phyloP scores from a whole-genome alignment of 2,888 invertebrate genomes.

The Napeogenes inachia region DNA sequence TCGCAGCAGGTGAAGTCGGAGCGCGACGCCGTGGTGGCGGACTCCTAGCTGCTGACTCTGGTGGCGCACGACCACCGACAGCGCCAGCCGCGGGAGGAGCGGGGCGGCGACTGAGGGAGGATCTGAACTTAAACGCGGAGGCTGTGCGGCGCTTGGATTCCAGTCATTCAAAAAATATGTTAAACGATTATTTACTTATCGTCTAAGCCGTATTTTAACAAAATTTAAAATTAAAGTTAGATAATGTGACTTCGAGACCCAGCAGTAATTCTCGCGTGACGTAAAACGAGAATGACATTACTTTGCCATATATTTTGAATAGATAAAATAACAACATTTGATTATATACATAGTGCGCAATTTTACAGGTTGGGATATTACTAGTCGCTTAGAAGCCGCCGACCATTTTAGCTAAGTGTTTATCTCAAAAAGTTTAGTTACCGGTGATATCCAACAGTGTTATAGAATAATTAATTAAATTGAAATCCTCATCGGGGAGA shows the following conservation, averaged over 20 bases:
- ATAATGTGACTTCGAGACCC: too few relatives aligned
- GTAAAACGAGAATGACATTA: too few relatives aligned
- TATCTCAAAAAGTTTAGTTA: not conserved
- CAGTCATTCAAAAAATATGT: too few relatives aligned
- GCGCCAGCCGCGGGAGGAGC: not conserved
- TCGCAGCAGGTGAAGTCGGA: conserved; percentile 83
- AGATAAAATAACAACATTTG: not conserved
- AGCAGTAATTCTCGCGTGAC: too few relatives aligned
- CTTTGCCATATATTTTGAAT: too few relatives aligned
- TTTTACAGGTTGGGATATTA: not conserved
- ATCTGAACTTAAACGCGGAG: too few relatives aligned
- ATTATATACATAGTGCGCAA: not conserved
- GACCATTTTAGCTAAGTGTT: not conserved
- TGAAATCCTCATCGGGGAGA: not conserved
- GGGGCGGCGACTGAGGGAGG: too few relatives aligned
- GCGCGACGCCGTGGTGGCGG: conserved; percentile 78
- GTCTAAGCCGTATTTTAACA: too few relatives aligned
- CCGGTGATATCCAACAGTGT: not conserved
- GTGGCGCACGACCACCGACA: conserved; percentile 42
- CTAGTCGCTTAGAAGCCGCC: not conserved
- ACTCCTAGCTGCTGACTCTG: conserved; percentile 66
- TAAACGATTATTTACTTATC: too few relatives aligned
- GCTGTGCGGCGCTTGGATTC: too few relatives aligned
- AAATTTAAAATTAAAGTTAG: too few relatives aligned
- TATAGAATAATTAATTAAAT: conserved; percentile 5